Evolutionary conservation across 2,888 invertebrate species (phyloP), one percentile per base, ranked within the genome.

Genomic region (Chouioia cunea): DNA sequence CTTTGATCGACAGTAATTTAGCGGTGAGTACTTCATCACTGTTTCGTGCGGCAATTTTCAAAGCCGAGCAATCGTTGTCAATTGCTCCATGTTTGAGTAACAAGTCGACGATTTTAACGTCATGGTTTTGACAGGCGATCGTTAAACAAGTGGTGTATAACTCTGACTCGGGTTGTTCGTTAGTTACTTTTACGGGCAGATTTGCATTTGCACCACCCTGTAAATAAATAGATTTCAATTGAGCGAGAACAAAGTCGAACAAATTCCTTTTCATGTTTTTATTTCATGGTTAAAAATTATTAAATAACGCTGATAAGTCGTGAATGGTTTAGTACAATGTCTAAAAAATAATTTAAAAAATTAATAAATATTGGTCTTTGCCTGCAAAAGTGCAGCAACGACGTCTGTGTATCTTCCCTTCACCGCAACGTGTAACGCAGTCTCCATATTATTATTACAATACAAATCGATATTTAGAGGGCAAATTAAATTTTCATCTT

Each of bases 51-150:
- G 94, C 93, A 74, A 94, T 92, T 44, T 90, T 87, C 54, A 97
- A 88, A 2, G 97, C 97, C 76, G 91, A 89, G 68, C 93, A 92
- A 71, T 94, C 92, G 70, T 96, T 93, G 88, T 99, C 99, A 20
- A 92, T 87, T 0, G 97, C 97, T 20, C 96, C 96, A 80, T 92
- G 89, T 77, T 90, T 89, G 62, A 97, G 86, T 58, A 97, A 86
- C 64, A 93, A 84, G 80, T 95, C 93, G n/a, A 93, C 91, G 79
- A 94, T 89, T 27, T 90, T 88, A 27, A 90, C 86, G 80, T 93
- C 92, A 50, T 91, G 87, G 76, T 90, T 89, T 69, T 89, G 87
- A 76, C 92, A 91, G 15, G 94, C 93, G 82, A 93, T 91, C 50
- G 92, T 90, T 47, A 94, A 84, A 0, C 91, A 88, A 74, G 90